Base-by-base conservation (phyloP, 2,113 vertebrate genomes). In the Acanthisitta chloris region DNA sequence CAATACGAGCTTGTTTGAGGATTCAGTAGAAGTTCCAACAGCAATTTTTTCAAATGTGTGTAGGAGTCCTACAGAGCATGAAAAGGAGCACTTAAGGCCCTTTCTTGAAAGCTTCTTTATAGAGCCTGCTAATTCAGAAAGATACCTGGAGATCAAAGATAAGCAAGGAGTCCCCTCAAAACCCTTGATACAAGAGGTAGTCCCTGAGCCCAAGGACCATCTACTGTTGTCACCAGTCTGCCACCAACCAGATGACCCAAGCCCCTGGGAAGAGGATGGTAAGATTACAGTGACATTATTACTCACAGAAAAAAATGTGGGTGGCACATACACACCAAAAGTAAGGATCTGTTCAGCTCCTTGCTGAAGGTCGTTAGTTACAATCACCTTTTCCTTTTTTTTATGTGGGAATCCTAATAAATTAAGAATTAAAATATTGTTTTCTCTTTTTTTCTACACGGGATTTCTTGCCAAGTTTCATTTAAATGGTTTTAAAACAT, bases 151-250 rank as follows among this genome's bases (percentile, higher is more conserved):
- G 42, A 59, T 4, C 10, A 76, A 54, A 71, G 79, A 51, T 14
- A n/a, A 81, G n/a, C 57, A 33, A 23, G 26, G 12, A 18, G 26
- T 25, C 16, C 34, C 49, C 49, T 40, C 28, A 0, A 74, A 26
- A 57, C 96, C 78, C 1, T 94, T 98, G 72, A 97, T 98, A 67
- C 21, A 98, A 81, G 98, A 98, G 84, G 42, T 98, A 12, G 5
- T 59, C 5, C 7, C 70, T 46, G 87, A 92, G 36, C 49, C 89
- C 38, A 10, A n/a, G 15, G 61, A 70, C 34, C 38, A 17, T 3
- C 43, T 69, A 2, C 40, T 9, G 0, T 25, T 21, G 36, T 42
- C 95, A 55, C 62, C 77, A 13, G 11, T 33, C 74, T 58, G 55
- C 23, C 4, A 12, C 8, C 46, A 1, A 12, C 38, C 76, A 4